These are phyloP conservation scores for Chunga burmeisteri DNA, from an alignment of 2,113 vertebrate species.

Conservation along the genomic window DNA sequence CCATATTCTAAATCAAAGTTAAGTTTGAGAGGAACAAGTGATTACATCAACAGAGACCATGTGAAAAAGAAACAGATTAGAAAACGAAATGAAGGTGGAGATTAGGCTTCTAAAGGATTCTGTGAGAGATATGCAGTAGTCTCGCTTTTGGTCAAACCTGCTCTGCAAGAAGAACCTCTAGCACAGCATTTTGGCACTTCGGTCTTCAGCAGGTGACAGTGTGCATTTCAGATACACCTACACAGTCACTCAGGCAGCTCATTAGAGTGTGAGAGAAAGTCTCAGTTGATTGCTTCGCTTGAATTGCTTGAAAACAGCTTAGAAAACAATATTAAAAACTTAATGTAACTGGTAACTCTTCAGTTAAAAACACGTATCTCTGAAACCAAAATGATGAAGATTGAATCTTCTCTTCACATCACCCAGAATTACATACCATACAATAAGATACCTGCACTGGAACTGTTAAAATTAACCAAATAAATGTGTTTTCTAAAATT, in stretches of 20 bases:
- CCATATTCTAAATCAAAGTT: not conserved
- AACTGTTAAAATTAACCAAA: not conserved
- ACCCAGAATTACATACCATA: not conserved
- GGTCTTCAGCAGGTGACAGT: not conserved
- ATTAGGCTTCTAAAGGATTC: not conserved
- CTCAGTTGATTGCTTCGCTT: not conserved
- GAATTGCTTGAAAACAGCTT: not conserved
- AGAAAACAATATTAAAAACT: not conserved
- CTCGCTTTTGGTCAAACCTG: not conserved
- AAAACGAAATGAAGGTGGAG: not conserved
- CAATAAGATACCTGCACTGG: not conserved
- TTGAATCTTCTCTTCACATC: not conserved
- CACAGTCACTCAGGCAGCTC: not conserved
- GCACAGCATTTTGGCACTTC: not conserved
- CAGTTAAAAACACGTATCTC: not conserved
- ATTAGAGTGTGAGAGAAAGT: not conserved
- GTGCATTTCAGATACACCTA: not conserved
- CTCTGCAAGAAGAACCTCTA: not conserved
- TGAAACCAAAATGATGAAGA: not conserved
- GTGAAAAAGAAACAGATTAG: not conserved
- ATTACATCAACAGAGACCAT: not conserved
- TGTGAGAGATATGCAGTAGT: not conserved
- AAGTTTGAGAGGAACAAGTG: not conserved
- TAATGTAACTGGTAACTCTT: not conserved
- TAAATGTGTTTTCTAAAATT: not conserved